Conservation (phyloP, 2,888 invertebrate species). For the Notodonta dromedarius region DNA sequence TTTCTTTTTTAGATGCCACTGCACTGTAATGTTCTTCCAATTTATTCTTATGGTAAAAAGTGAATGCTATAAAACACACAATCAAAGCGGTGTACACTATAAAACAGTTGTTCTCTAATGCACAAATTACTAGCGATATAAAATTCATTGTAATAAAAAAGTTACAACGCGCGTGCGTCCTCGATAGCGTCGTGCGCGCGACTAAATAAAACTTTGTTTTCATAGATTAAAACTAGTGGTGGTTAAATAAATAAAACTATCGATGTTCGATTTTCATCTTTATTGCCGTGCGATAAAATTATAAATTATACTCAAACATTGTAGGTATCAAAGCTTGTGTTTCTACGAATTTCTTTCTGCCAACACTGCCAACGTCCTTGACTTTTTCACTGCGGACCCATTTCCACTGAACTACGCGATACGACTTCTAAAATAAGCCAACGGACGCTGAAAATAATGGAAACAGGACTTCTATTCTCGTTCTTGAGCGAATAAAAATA, state of each 20-base stretch:
- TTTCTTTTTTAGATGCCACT: conserved; percentile 54
- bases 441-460: background rate
- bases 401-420: background rate
- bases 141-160: conserved; percentile 63
- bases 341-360: background rate
- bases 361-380: background rate
- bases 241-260: background rate
- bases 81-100: conserved; percentile 68
- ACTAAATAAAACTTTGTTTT: conserved; percentile 27
- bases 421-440: background rate
- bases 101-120: conserved; percentile 75
- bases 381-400: background rate
- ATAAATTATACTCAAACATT: background rate
- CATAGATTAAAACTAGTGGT: conserved; percentile 1
- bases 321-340: background rate
- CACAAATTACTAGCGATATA: conserved; percentile 70
- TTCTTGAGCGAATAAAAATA: background rate
- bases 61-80: conserved; percentile 67
- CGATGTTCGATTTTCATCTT: background rate
- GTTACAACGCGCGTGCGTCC: conserved; percentile 19
- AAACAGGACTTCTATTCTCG: background rate
- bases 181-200: conserved; percentile 26
- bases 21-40: conserved; percentile 56
- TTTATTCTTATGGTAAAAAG: conserved; percentile 71
- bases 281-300: background rate